Evolutionary conservation across 2,797 vertebrate genomes (phyloP).

Genomic region (Paedocypris micromegethes): DNA sequence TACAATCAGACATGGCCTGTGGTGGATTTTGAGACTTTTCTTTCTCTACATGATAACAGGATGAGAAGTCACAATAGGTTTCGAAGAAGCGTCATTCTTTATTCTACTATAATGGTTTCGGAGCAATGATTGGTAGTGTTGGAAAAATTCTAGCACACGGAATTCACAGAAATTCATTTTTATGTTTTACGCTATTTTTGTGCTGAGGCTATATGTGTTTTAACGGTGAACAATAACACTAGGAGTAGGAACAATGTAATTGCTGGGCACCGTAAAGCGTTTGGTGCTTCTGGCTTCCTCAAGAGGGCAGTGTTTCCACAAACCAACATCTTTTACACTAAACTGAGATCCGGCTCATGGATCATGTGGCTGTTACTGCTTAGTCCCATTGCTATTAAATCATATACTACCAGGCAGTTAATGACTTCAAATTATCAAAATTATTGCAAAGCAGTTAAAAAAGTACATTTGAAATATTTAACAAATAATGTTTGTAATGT

Average conservation of each 20-base stretch:
- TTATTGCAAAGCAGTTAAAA: not conserved
- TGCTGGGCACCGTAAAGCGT: conserved; percentile 27
- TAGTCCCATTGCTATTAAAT: not conserved
- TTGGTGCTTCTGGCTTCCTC: conserved; percentile 58
- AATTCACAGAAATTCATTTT: too few species aligned
- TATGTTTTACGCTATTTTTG: too few species aligned
- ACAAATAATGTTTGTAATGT: too few species aligned
- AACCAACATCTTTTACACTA: conserved; percentile 18
- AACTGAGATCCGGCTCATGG: conserved; percentile 4
- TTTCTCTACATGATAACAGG: conserved; percentile 44
- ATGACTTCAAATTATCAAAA: not conserved
- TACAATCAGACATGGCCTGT: conserved; percentile 63
- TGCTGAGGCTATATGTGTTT: not conserved
- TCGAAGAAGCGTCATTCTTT: conserved; percentile 10
- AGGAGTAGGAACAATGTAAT: not conserved
- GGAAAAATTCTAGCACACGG: not conserved
- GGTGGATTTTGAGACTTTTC: conserved; percentile 56
- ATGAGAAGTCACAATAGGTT: conserved; percentile 20
- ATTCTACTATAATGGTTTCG: conserved; percentile 15
- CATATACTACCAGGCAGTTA: not conserved
- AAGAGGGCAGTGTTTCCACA: conserved; percentile 73
- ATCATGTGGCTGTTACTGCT: not conserved
- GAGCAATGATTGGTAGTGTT: not conserved
- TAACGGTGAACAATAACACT: not conserved
- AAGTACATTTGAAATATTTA: not conserved